These are phyloP conservation scores for Hemicordylus capensis DNA, from an alignment of 2,113 vertebrate species.

Conservation along the genomic window DNA sequence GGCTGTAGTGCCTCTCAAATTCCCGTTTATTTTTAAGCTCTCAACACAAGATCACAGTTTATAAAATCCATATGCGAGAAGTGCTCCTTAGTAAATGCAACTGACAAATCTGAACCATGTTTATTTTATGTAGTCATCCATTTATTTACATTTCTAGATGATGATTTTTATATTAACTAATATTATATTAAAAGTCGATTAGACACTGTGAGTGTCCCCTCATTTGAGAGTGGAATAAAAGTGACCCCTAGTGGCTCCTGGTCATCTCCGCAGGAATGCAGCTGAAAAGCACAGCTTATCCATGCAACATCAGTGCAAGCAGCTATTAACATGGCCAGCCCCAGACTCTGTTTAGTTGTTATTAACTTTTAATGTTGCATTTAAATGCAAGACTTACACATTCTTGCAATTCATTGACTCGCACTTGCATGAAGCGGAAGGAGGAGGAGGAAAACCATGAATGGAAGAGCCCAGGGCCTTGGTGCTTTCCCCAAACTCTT, in stretches of 20 bases:
- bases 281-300: not conserved
- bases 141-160: too few relatives aligned
- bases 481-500: too few relatives aligned
- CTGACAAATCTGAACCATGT: not conserved
- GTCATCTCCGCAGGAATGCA: conserved; percentile 20
- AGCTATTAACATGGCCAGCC: not conserved
- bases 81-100: not conserved
- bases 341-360: too few relatives aligned
- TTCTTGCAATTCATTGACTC: not conserved
- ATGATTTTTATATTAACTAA: too few relatives aligned
- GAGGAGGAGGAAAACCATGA: too few relatives aligned
- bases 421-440: not conserved
- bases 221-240: conserved; percentile 55
- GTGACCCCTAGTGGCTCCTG: conserved; percentile 73
- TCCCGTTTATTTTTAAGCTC: not conserved
- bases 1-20: too few relatives aligned
- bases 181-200: too few relatives aligned
- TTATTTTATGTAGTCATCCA: too few relatives aligned
- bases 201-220: not conserved
- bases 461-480: too few relatives aligned
- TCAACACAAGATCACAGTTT: not conserved
- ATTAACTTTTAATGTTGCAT: not conserved
- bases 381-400: not conserved
- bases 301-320: not conserved
- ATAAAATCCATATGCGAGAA: not conserved